phyloP scores from a whole-genome alignment of 2,113 vertebrate species.

The Lepidothrix coronata region DNA sequence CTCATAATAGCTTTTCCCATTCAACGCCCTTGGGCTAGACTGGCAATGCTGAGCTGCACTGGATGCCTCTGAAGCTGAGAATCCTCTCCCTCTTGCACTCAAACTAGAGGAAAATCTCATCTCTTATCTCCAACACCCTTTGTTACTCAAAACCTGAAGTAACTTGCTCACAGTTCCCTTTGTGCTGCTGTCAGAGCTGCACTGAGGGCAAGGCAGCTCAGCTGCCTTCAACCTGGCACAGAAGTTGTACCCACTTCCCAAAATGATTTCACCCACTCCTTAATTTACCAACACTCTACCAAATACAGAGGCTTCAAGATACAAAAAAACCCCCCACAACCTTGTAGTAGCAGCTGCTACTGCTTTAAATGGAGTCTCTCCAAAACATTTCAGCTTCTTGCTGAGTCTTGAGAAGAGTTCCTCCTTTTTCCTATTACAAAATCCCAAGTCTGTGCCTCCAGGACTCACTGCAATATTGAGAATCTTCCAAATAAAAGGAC shows the following conservation, averaged over 20 bases:
- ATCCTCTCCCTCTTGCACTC: neutral
- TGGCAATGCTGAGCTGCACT: neutral
- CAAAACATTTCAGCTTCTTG: neutral
- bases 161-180: neutral
- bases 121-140: neutral
- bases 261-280: neutral
- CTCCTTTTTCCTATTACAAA: neutral
- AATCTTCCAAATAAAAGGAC: constrained; percentile 28
- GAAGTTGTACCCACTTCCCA: neutral
- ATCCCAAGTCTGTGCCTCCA: neutral
- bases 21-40: neutral
- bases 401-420: neutral
- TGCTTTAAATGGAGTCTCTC: neutral
- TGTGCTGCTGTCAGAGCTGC: neutral
- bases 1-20: neutral
- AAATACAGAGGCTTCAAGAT: neutral
- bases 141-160: neutral
- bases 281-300: neutral
- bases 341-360: neutral
- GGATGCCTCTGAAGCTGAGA: neutral
- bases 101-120: neutral
- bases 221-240: neutral
- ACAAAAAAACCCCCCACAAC: neutral
- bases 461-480: neutral
- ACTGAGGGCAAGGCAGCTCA: neutral